Evolutionary conservation across 2,888 invertebrate species (phyloP).

Genomic region (Drosophila basisetae): DNA sequence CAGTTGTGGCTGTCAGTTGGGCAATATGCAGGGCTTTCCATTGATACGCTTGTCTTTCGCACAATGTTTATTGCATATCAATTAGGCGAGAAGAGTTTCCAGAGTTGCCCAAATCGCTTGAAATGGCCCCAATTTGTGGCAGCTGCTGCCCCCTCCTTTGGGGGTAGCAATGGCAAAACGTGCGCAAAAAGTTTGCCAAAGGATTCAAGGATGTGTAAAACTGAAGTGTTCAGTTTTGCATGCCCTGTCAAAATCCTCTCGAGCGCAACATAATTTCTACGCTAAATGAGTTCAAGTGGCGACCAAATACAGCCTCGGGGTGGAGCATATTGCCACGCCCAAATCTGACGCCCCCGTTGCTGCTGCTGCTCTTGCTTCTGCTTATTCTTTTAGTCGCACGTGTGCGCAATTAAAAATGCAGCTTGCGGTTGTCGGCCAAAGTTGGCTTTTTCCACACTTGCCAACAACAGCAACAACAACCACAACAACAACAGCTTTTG

Average conservation of each 20-base stretch:
- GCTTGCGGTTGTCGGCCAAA: conserved; percentile 77
- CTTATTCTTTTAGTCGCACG: conserved; percentile 58
- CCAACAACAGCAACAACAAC: neutral
- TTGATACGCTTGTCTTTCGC: conserved; percentile 58
- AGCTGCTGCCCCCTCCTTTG: conserved; percentile 19
- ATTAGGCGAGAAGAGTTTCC: conserved; percentile 53
- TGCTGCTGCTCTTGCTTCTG: neutral
- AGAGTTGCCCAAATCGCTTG: conserved; percentile 10
- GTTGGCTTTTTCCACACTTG: conserved; percentile 28
- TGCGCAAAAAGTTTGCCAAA: conserved; percentile 68
- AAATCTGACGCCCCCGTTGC: conserved; percentile 11
- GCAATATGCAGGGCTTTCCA: conserved; percentile 60
- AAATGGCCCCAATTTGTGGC: conserved; percentile 50
- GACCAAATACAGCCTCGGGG: conserved; percentile 25
- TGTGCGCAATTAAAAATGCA: conserved; percentile 79
- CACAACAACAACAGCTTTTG: conserved; percentile 11
- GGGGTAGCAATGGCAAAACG: conserved; percentile 53
- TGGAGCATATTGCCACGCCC: conserved; percentile 35
- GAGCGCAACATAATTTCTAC: conserved; percentile 75
- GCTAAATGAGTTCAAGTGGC: conserved; percentile 77
- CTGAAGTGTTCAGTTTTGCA: conserved; percentile 1
- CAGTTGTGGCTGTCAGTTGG: conserved; percentile 42
- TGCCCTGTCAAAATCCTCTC: conserved; percentile 74
- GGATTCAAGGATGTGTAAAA: conserved; percentile 60
- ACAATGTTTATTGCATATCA: conserved; percentile 79